These are phyloP conservation scores for Corydoras maculifer DNA, from an alignment of 2,113 vertebrate species.

Conservation along the genomic window DNA sequence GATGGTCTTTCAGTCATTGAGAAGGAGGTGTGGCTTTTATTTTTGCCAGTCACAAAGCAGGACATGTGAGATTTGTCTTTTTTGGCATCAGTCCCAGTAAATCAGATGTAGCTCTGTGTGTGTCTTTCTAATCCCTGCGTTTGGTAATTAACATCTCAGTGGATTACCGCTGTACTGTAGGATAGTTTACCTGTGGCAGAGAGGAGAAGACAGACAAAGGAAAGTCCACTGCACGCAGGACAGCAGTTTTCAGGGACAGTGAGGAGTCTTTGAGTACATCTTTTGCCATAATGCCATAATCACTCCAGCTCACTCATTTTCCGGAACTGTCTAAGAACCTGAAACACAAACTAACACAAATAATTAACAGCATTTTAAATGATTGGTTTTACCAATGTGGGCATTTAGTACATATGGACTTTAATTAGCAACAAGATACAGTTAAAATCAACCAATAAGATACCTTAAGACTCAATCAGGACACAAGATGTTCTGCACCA, in stretches of 20 bases:
- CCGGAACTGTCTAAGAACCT: slow-evolving; percentile 32
- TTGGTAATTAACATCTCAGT: neutral
- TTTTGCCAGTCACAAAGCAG: neutral
- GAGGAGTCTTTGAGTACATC: slow-evolving; percentile 63
- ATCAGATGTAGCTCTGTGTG: neutral
- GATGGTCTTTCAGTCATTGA: too few species aligned
- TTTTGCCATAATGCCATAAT: slow-evolving; percentile 77
- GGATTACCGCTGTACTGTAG: neutral
- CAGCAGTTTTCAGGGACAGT: slow-evolving; percentile 71
- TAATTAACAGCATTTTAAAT: too few species aligned
- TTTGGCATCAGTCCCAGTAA: neutral
- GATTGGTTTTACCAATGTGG: too few species aligned
- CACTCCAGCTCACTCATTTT: slow-evolving; percentile 33
- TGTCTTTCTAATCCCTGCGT: neutral
- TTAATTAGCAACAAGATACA: too few species aligned
- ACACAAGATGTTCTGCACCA: too few species aligned
- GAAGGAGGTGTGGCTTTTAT: neutral
- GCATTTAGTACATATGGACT: too few species aligned
- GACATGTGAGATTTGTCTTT: too few species aligned
- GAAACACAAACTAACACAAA: neutral
- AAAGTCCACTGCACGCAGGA: slow-evolving; percentile 72
- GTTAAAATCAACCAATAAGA: too few species aligned
- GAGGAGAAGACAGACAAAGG: slow-evolving; percentile 78
- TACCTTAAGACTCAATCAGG: too few species aligned
- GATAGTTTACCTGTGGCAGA: slow-evolving; percentile 72